Percentiles rank a stretch among this genome's conserved stretches.
Evolutionary conservation across 2,113 vertebrate species (phyloP).

Genomic region (Plectropomus leopardus): DNA sequence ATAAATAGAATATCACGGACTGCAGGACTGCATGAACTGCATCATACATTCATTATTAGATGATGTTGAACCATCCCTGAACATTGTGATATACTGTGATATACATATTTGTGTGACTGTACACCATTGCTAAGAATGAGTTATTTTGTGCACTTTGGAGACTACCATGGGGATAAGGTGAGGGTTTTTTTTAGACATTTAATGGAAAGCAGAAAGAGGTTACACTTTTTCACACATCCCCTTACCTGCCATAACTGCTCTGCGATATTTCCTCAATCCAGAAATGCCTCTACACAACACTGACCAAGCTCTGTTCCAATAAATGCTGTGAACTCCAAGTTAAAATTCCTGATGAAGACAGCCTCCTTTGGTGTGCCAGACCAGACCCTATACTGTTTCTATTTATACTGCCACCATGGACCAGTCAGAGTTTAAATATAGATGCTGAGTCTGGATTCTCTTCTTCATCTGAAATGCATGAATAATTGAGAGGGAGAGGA

Average conservation of each 20-base stretch:
- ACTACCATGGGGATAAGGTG: not conserved
- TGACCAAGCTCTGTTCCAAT: constrained; percentile 14
- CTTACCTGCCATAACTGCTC: not conserved
- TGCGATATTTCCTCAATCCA: constrained; percentile 11
- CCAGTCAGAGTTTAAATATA: constrained; percentile 84
- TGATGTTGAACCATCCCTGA: not conserved
- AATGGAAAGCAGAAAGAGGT: constrained; percentile 3
- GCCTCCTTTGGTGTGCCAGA: constrained; percentile 59
- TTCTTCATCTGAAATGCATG: constrained; percentile 83
- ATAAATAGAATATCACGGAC: constrained; percentile 47
- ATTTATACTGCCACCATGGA: constrained; percentile 80
- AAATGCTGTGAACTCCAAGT: constrained; percentile 31
- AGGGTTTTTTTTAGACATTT: not conserved
- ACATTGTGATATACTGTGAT: constrained; percentile 6
- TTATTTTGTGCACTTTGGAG: not conserved
- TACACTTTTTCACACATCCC: not conserved
- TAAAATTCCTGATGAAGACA: constrained; percentile 53
- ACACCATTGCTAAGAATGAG: not conserved
- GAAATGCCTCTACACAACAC: not conserved
- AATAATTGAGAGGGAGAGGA: constrained; percentile 83
- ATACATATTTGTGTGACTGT: not conserved
- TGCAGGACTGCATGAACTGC: constrained; percentile 22
- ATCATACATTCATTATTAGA: constrained; percentile 27
- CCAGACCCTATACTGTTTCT: constrained; percentile 73
- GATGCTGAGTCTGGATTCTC: constrained; percentile 84